Percentiles rank a stretch among this genome's conserved stretches.
phyloP scores from a whole-genome alignment of 2,113 vertebrate species.

The Cairina moschata region DNA sequence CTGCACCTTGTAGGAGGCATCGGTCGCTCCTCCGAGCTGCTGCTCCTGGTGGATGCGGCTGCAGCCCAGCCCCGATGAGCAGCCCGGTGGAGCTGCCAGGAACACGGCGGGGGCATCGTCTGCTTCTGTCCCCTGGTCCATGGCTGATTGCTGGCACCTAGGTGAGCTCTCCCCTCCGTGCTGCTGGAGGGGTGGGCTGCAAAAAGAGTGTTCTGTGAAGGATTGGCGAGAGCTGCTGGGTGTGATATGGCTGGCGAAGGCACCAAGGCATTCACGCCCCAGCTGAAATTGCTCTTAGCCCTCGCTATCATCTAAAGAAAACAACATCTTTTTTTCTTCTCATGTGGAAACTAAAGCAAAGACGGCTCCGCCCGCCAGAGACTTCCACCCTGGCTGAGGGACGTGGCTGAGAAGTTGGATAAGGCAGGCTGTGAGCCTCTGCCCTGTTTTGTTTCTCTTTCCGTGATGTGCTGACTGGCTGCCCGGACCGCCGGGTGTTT shows the following conservation, averaged over 20 bases:
- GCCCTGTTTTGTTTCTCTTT: neutral
- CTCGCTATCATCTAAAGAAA: neutral
- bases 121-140: constrained; percentile 69
- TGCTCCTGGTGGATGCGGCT: neutral
- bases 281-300: neutral
- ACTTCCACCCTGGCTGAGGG: neutral
- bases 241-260: neutral
- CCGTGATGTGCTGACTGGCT: neutral
- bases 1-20: neutral
- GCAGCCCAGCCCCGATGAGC: constrained; percentile 62
- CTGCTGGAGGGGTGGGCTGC: neutral
- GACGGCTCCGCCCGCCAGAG: neutral
- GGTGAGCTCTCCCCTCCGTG: constrained; percentile 51
- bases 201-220: neutral
- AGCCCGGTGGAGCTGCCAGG: constrained; percentile 73
- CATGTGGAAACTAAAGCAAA: neutral
- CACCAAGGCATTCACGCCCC: neutral
- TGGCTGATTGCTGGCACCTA: constrained; percentile 36
- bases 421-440: neutral
- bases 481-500: neutral
- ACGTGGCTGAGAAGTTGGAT: neutral
- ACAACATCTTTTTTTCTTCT: neutral
- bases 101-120: constrained; percentile 35
- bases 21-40: neutral
- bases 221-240: neutral